Evolutionary conservation across 1,140 invertebrate genomes (phyloP).

Genomic region (Mizuhopecten yessoensis): DNA sequence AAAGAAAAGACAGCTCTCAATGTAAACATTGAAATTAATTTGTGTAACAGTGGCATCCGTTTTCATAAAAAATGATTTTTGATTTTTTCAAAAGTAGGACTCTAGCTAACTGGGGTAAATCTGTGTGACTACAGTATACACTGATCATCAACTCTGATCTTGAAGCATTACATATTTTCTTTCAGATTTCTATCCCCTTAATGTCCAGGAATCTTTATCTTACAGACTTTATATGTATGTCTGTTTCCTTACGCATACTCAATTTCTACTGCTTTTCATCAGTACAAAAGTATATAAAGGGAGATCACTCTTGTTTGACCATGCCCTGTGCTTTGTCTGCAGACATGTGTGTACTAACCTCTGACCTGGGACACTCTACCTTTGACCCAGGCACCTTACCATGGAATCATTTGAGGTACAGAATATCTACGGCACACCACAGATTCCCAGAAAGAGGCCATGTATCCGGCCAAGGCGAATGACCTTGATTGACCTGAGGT

Average conservation of each 20-base stretch:
- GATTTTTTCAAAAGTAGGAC: too few relatives aligned
- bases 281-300: not conserved
- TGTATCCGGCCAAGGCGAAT: constrained; percentile 71
- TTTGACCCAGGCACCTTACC: not conserved
- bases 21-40: too few relatives aligned
- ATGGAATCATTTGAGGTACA: constrained; percentile 74
- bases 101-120: too few relatives aligned
- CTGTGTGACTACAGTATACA: too few relatives aligned
- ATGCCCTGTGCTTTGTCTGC: constrained; percentile 13
- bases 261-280: not conserved
- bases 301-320: constrained; percentile 31
- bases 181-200: too few relatives aligned
- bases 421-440: constrained; percentile 79
- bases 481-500: constrained; percentile 80
- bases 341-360: constrained; percentile 38
- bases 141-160: too few relatives aligned
- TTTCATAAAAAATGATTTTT: too few relatives aligned
- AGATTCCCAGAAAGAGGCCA: constrained; percentile 72
- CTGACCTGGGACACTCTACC: constrained; percentile 3
- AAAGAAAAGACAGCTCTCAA: too few relatives aligned
- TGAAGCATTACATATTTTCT: too few relatives aligned
- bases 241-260: not conserved
- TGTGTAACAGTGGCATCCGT: too few relatives aligned
- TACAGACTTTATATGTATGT: not conserved
- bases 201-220: too few relatives aligned